A percentile compares a stretch with the other conserved stretches of the same genome.
Evolutionary conservation across 2,797 vertebrate genomes (phyloP).

Genomic region (Enteromius argenteus): DNA sequence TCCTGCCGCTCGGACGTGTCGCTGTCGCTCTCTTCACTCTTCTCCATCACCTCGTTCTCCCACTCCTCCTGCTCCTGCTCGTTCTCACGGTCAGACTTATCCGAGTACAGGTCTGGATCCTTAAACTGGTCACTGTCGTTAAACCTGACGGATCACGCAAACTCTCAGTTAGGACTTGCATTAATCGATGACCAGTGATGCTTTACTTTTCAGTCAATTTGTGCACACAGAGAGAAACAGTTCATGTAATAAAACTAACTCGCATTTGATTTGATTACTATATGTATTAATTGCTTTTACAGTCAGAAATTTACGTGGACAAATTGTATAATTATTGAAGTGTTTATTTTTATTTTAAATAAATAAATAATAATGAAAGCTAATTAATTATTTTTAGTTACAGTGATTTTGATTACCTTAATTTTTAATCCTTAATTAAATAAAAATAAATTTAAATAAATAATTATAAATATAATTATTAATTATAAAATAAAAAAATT

Average conservation of each 20-base stretch:
- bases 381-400: background rate
- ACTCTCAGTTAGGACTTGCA: background rate
- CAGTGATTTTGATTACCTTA: background rate
- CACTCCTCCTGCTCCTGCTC: slow-evolving; percentile 95
- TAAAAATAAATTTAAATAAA: no score
- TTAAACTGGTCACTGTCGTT: slow-evolving; percentile 95
- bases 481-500: no score
- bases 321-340: no score
- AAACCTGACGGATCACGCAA: slow-evolving; percentile 78
- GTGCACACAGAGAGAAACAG: background rate
- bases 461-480: no score
- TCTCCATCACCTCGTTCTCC: slow-evolving; percentile 91
- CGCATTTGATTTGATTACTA: background rate
- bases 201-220: no score
- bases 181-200: background rate
- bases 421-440: no score
- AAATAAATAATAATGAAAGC: background rate
- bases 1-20: slow-evolving; percentile 96
- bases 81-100: slow-evolving; percentile 96
- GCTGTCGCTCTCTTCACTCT: slow-evolving; percentile 96
- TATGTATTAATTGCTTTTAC: background rate
- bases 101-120: slow-evolving; percentile 95
- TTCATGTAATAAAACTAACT: background rate
- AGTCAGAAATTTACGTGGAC: no score
- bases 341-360: background rate